Evolutionary conservation across 1,140 invertebrate species (phyloP), one percentile per base, ranked within the genome.

Genomic region (Argopecten irradians): DNA sequence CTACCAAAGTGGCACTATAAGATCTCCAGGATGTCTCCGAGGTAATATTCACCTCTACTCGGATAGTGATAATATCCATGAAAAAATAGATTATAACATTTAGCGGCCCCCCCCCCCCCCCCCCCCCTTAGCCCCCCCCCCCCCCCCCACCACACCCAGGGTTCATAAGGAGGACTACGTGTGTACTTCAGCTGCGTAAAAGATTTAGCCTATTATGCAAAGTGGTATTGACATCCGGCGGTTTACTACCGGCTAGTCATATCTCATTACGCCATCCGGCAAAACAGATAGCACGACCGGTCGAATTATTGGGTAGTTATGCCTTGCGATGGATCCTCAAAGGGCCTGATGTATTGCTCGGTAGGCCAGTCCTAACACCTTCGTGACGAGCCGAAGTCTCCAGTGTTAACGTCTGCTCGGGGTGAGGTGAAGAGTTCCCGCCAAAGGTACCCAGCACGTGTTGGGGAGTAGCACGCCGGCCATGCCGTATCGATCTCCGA

Each of bases 201-300:
- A n/a, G 28, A 5, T 5, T 71, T 71, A 71, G 16, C 55, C 22
- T 71, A 71, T 71, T 28, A 71, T 71, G 55, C n/a, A 16, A 71
- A 71, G 55, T 71, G 55, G 55, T 71, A 71, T 71, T 71, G 55
- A 71, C 55, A 71, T 71, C 55, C 55, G 55, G 55, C n/a, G 55
- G 55, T 71, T 71, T 71, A 71, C 55, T 28, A 28, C n/a, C 55
- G 55, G 11, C 5, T 28, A 71, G 55, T 71, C 55, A 71, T 71
- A 71, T 71, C 55, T 71, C 55, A 71, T 71, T 71, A 71, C 55
- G 22, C 22, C n/a, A 71, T 71, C 55, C 55, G 55, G 55, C n/a
- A 28, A n/a, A 71, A 71, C 55, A 28, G 55, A 71, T 71, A n/a
- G 55, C 55, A 71, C 55, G 55, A 71, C 55, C 5, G 22, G 22